Base-by-base conservation (phyloP, 37 sponge, comb jelly and placozoan genomes). In the Amphimedon queenslandica region DNA sequence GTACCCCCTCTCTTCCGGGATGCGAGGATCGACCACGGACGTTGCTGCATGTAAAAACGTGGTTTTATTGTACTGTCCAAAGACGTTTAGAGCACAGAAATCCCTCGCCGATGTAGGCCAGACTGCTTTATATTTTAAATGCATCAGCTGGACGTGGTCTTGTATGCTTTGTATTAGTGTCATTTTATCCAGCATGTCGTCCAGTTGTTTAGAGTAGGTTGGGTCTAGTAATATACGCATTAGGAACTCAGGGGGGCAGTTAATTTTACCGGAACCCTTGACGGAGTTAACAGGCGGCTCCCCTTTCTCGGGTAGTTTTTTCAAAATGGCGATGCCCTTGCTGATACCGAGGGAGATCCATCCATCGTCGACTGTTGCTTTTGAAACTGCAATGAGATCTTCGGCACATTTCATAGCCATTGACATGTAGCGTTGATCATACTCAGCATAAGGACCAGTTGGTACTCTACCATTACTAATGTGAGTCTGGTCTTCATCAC, bases 21-120 rank as follows among this genome's bases (percentile, higher is more conserved):
- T 73, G 2, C 71, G 58, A 23, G 58, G 34, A 28, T 92, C 83
- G 8, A 42, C 63, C 2, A 92, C 66, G 2, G 90, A 90, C 3
- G 42, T 34, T 1, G 63, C 90, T 13, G 69, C 76, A 20, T 76
- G 67, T 2, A 81, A 56, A 29, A 63, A 42, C 6, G 90, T 90
- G 8, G 13, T 5, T 10, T 27, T 36, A 36, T 90, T 74, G 23
- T 60, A 38, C 30, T 64, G 69, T 23, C 78, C 78, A 1, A 61
- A 24, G 23, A 72, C 58, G 42, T 58, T 74, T 63, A 92, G 41
- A 2, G 76, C 16, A n/a, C 39, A 42, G 37, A 92, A 84, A 36
- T 92, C 93, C 37, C 93, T 72, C 4, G 81, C 74, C 5, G 85
- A 39, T 4, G 93, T 92, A 0, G 93, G 93, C 78, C 88, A 82